Percentiles rank a stretch among this genome's conserved stretches.
phyloP scores from a whole-genome alignment of 1,140 invertebrate species.

The Atta colombica region DNA sequence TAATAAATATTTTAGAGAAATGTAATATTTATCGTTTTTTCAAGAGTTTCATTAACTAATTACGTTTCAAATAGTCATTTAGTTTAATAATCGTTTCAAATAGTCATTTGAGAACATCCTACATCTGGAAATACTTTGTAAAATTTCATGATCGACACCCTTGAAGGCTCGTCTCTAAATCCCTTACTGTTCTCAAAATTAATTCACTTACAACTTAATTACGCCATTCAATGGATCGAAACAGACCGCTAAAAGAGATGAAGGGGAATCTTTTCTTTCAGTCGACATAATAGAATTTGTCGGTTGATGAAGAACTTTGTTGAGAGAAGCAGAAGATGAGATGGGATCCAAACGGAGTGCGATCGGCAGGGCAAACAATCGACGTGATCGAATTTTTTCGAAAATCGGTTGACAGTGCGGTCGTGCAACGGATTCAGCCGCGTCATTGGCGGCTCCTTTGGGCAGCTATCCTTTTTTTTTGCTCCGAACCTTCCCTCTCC shows the following conservation, averaged over 20 bases:
- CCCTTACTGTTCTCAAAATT: neutral
- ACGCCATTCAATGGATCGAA: constrained; percentile 22
- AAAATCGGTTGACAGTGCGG: constrained; percentile 66
- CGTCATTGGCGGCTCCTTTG: constrained; percentile 79
- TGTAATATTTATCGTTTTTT: neutral
- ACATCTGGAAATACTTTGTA: neutral
- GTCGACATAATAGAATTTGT: constrained; percentile 77
- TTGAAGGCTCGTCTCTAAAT: neutral
- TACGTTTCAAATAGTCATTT: neutral
- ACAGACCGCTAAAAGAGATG: neutral
- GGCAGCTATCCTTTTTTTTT: constrained; percentile 68
- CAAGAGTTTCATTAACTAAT: neutral
- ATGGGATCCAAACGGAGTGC: constrained; percentile 15
- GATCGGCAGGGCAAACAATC: constrained; percentile 64
- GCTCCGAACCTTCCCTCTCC: neutral
- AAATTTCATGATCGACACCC: neutral
- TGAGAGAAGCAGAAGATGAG: constrained; percentile 22
- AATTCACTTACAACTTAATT: constrained; percentile 44
- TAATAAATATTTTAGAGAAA: constrained; percentile 8
- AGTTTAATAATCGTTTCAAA: neutral
- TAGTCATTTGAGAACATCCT: neutral
- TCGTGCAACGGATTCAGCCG: constrained; percentile 53
- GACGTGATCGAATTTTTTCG: constrained; percentile 60
- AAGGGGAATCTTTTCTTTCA: constrained; percentile 16
- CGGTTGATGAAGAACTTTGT: constrained; percentile 68